phyloP scores from a whole-genome alignment of 2,113 vertebrate genomes.

The Sigmodon hispidus region DNA sequence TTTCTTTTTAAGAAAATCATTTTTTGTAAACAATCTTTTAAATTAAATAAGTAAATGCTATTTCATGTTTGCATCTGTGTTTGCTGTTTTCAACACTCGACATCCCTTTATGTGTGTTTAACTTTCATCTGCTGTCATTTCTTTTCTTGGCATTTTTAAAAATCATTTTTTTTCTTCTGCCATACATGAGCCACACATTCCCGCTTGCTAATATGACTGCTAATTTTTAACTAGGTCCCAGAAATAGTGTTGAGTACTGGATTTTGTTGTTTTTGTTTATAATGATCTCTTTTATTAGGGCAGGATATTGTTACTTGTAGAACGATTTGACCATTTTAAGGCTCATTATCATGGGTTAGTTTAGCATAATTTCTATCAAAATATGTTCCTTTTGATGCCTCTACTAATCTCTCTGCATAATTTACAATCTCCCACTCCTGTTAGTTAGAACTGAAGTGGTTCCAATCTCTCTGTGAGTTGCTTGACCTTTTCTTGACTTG shows the following conservation, averaged over 20 bases:
- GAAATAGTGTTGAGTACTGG: background rate
- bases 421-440: background rate
- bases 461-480: background rate
- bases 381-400: background rate
- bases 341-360: background rate
- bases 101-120: background rate
- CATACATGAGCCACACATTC: background rate
- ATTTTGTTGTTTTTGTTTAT: constrained; percentile 26
- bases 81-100: background rate
- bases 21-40: background rate
- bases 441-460: background rate
- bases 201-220: constrained; percentile 6
- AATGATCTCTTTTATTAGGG: constrained; percentile 1
- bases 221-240: constrained; percentile 27
- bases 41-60: background rate
- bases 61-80: background rate
- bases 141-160: constrained; percentile 2
- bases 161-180: constrained; percentile 41
- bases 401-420: background rate
- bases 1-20: background rate
- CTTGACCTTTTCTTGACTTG: background rate
- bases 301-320: background rate
- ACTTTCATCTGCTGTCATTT: background rate
- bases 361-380: background rate
- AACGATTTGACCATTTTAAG: background rate